These are phyloP conservation scores for Aramus guarauna DNA, from an alignment of 2,113 vertebrate genomes.

Conservation along the genomic window DNA sequence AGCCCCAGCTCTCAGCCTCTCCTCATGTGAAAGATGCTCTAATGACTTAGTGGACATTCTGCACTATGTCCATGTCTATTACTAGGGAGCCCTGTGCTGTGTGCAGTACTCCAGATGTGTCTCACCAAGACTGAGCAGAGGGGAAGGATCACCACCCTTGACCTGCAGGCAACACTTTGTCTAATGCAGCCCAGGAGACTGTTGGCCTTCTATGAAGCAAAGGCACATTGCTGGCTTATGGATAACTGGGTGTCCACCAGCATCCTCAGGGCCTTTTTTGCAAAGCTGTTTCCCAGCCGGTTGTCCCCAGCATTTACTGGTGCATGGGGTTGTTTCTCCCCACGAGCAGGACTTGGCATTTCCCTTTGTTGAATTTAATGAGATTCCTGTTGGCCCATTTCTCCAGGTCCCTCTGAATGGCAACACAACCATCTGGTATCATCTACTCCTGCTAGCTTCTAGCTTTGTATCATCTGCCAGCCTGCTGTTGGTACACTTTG, in stretches of 20 bases:
- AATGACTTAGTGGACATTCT: not conserved
- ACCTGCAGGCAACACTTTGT: not conserved
- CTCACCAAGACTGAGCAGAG: not conserved
- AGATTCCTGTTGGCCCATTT: not conserved
- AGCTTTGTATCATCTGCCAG: not conserved
- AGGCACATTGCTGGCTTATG: not conserved
- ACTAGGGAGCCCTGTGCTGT: not conserved
- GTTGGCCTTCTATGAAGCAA: not conserved
- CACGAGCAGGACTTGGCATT: too few species aligned
- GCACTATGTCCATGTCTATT: not conserved
- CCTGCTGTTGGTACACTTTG: not conserved
- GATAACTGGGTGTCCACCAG: not conserved
- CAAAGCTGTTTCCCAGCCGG: not conserved
- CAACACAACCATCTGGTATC: not conserved
- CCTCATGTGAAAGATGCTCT: not conserved
- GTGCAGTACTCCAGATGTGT: not conserved
- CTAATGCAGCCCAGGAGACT: not conserved
- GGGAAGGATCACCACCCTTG: not conserved
- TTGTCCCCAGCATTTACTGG: not conserved
- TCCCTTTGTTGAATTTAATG: not conserved
- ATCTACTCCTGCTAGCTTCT: not conserved
- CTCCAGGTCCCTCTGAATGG: not conserved
- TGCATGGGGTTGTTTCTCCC: not conserved
- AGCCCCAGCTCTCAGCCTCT: not conserved
- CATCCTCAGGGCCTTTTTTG: not conserved